Conservation (phyloP, 1,140 invertebrate species). For the Rhagoletis pomonella region DNA sequence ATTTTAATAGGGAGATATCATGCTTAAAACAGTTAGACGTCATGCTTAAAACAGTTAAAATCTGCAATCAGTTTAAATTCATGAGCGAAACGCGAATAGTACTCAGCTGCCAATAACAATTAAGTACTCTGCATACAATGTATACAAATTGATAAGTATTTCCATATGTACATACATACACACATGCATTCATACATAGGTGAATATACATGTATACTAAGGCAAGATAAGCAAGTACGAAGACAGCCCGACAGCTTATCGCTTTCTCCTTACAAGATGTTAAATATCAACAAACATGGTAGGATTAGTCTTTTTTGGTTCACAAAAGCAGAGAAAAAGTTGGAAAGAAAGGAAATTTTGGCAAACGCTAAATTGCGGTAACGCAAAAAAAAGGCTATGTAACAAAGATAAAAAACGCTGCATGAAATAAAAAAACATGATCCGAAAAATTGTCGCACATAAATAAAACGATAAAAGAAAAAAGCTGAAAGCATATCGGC, state of each 20-base stretch:
- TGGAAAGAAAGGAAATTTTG: neutral
- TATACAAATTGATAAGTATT: too few relatives aligned
- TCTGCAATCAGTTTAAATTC: too few relatives aligned
- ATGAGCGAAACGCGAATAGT: neutral
- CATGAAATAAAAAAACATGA: neutral
- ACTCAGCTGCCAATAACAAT: neutral
- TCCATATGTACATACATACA: neutral
- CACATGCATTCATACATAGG: neutral
- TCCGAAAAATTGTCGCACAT: conserved; percentile 41
- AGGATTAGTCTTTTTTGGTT: neutral
- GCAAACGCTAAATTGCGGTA: conserved; percentile 34
- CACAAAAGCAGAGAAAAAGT: neutral
- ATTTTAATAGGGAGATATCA: too few relatives aligned
- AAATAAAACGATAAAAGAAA: conserved; percentile 39
- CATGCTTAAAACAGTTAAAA: too few relatives aligned
- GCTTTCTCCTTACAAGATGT: conserved; percentile 11
- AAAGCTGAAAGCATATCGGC: conserved; percentile 10
- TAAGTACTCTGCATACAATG: too few relatives aligned
- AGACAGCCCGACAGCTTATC: conserved; percentile 2
- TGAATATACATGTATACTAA: neutral
- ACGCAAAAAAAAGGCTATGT: neutral
- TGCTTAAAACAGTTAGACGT: too few relatives aligned
- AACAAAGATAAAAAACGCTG: conserved; percentile 8
- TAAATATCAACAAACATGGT: conserved; percentile 2
- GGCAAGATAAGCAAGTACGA: conserved; percentile 13